Evolutionary conservation across 2,113 vertebrate species (phyloP), one percentile per base, ranked within the genome.

Genomic region (Embiotoca jacksoni): DNA sequence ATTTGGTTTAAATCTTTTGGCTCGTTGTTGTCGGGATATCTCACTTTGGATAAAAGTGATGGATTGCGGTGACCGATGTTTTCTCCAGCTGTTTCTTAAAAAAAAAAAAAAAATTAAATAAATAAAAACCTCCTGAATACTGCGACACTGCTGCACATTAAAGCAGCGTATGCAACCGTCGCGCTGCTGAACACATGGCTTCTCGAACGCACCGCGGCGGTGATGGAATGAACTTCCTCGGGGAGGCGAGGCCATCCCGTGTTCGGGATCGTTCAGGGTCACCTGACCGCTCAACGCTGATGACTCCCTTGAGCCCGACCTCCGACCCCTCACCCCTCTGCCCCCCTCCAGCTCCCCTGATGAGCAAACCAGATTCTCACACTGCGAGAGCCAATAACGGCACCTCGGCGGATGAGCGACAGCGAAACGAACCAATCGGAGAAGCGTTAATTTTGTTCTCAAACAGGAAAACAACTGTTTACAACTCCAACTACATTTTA

Each of bases 361-460:
- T 89, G 89, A 86, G 89, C 84, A 87, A 88, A 90, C 75, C 92
- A 92, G 92, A 91, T 78, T 90, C 87, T 87, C 85, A 84, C 80
- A 76, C 33, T 32, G 66, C 57, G 30, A 52, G 6, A 44, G 72
- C 71, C 81, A 74, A 81, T 80, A 65, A 70, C 6, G 63, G 66
- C 77, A 57, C 69, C 66, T 76, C 5, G 1, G 37, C 15, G 33
- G 36, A 0, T 58, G 56, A 86, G n/a, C 58, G 80, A 82, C 80
- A 46, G 78, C 23, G 2, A 3, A 58, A 46, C 62, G 39, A 56
- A 77, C 73, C 46, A 68, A 75, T 66, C 14, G 0, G 44, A 58
- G 23, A 55, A 9, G 23, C 6, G 41, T 44, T 4, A 44, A 4
- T n/a, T 41, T n/a, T 68, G 62, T 72, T 62, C 35, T 41, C 63